Conservation (phyloP, 2,113 vertebrate genomes). For the Microtus pennsylvanicus region DNA sequence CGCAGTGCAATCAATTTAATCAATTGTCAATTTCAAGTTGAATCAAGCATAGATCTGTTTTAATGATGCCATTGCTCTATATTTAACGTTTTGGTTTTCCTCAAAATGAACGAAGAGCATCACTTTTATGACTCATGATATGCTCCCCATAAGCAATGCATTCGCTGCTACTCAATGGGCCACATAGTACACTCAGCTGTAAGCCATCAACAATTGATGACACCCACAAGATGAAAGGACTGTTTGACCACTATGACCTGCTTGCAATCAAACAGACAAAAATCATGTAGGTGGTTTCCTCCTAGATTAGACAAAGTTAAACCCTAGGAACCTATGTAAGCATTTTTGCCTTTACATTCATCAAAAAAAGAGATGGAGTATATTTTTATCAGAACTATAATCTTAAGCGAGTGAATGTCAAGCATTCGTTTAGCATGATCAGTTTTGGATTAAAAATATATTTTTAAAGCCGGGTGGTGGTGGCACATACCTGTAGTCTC, state of each 20-base stretch:
- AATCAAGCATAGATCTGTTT: not conserved
- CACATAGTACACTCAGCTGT: not conserved
- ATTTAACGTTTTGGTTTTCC: not conserved
- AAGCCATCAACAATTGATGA: not conserved
- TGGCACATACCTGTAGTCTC: too few relatives aligned
- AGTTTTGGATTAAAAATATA: not conserved
- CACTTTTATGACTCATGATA: not conserved
- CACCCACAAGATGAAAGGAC: not conserved
- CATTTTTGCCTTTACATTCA: not conserved
- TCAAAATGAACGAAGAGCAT: not conserved
- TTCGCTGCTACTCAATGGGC: not conserved
- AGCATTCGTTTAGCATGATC: not conserved
- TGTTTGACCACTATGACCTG: not conserved
- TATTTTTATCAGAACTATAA: slow-evolving; percentile 31
- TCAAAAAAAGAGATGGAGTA: not conserved
- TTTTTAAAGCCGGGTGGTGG: not conserved
- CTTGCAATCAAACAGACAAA: slow-evolving; percentile 6
- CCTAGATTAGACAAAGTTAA: not conserved
- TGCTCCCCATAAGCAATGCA: not conserved
- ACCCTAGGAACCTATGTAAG: not conserved
- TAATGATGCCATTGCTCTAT: not conserved
- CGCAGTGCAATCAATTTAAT: not conserved
- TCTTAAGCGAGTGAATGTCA: not conserved
- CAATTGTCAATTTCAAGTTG: not conserved
- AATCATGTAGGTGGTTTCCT: not conserved